These are phyloP conservation scores for Catharus fuscescens DNA, from an alignment of 2,113 vertebrate genomes.

Conservation along the genomic window DNA sequence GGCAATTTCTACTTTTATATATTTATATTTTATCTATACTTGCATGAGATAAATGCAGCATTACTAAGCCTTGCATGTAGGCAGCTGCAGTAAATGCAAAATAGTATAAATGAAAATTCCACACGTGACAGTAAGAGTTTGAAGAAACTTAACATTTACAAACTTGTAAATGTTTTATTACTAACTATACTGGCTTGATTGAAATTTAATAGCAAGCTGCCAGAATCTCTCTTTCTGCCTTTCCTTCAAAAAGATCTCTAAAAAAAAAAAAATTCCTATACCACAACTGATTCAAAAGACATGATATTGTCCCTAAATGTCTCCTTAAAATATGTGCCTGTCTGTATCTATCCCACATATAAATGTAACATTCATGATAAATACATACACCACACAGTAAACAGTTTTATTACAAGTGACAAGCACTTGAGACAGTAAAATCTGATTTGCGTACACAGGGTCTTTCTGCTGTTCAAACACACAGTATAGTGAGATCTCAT, in stretches of 20 bases:
- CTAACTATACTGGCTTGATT: slow-evolving; percentile 51
- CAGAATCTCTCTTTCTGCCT: slow-evolving; percentile 24
- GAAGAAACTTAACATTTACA: slow-evolving; percentile 55
- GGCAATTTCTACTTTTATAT: not conserved
- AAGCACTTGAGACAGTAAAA: slow-evolving; percentile 18
- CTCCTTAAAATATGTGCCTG: not conserved
- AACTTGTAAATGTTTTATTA: slow-evolving; percentile 66
- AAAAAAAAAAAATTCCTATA: not conserved
- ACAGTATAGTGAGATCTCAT: not conserved
- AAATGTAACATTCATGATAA: not conserved
- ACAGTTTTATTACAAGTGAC: slow-evolving; percentile 8
- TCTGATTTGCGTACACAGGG: slow-evolving; percentile 14
- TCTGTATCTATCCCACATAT: not conserved
- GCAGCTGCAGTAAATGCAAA: slow-evolving; percentile 27
- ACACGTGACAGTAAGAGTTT: slow-evolving; percentile 32
- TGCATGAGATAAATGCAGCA: not conserved
- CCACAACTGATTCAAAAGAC: not conserved
- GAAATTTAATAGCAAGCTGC: slow-evolving; percentile 51
- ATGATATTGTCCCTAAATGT: not conserved
- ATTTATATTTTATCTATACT: not conserved
- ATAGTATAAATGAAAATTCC: slow-evolving; percentile 29
- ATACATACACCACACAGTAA: not conserved
- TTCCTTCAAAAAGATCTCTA: not conserved
- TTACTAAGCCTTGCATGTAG: not conserved
- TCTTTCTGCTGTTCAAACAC: slow-evolving; percentile 14